Conservation (phyloP, 2,888 invertebrate genomes). For the Perithous albicinctus region DNA sequence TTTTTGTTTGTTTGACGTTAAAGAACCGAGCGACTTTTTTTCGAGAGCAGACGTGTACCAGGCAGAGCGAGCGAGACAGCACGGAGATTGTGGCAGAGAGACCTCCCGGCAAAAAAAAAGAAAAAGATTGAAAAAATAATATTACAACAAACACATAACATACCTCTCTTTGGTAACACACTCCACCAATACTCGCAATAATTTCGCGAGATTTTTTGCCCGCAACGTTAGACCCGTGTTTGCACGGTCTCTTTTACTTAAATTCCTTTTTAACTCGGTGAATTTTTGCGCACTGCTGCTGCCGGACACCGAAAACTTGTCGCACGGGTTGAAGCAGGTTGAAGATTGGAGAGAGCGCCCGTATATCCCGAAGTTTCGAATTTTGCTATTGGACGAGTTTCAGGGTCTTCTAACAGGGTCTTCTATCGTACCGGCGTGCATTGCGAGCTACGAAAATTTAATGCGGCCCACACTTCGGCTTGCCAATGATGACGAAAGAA, state of each 20-base stretch:
- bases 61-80: slow-evolving; percentile 26
- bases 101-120: slow-evolving; percentile 53
- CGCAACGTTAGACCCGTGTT: slow-evolving; percentile 56
- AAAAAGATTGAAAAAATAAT: no score
- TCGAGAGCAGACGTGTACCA: slow-evolving; percentile 1
- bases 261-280: slow-evolving; percentile 73
- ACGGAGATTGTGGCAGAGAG: no score
- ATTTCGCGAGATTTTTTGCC: slow-evolving; percentile 60
- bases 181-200: slow-evolving; percentile 69
- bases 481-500: not conserved
- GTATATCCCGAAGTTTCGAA: slow-evolving; percentile 72
- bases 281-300: slow-evolving; percentile 76
- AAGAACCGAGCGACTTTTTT: slow-evolving; percentile 58
- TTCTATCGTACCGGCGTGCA: slow-evolving; percentile 84
- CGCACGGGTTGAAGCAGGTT: slow-evolving; percentile 81
- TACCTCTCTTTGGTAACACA: slow-evolving; percentile 78
- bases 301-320: slow-evolving; percentile 80
- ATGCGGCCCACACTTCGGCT: not conserved
- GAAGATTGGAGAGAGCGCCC: slow-evolving; percentile 81
- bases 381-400: slow-evolving; percentile 81
- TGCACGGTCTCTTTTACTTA: slow-evolving; percentile 28
- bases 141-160: slow-evolving; percentile 66
- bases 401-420: slow-evolving; percentile 85
- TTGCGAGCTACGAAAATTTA: slow-evolving; percentile 72
- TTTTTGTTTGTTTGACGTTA: slow-evolving; percentile 68